These are phyloP conservation scores for Agelas oroides DNA, from an alignment of 37 sponge, comb jelly and placozoan species.

Conservation along the genomic window DNA sequence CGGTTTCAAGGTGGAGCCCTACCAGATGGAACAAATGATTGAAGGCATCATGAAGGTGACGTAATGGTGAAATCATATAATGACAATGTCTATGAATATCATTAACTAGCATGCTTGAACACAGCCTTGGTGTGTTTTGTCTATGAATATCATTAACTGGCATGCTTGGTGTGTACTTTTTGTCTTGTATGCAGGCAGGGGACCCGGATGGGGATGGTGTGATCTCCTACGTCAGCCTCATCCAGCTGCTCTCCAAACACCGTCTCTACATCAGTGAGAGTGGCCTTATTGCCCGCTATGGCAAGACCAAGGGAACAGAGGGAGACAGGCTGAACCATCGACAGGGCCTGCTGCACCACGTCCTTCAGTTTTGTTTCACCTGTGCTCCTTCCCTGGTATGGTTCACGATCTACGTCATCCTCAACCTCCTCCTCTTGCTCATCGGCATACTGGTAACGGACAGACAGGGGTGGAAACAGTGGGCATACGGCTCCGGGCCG, in stretches of 20 bases:
- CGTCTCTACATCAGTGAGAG: conserved; percentile 76
- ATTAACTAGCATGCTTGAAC: no score
- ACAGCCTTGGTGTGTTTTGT: no score
- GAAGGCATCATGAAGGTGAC: conserved; percentile 59
- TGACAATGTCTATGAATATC: no score
- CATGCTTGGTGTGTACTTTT: no score
- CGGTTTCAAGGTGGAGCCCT: conserved; percentile 37
- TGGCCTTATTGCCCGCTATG: conserved; percentile 65
- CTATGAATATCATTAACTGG: no score
- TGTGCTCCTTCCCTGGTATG: conserved; percentile 16
- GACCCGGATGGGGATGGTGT: conserved; percentile 32
- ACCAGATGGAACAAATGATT: conserved; percentile 64
- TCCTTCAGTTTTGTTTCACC: conserved; percentile 12
- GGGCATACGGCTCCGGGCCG: conserved; percentile 53
- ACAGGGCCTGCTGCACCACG: not conserved
- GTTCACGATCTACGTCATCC: conserved; percentile 30
- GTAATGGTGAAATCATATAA: no score
- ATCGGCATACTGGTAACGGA: conserved; percentile 19
- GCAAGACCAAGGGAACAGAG: conserved; percentile 49
- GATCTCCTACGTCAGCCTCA: conserved; percentile 51
- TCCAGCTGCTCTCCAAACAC: conserved; percentile 57
- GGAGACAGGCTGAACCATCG: not conserved
- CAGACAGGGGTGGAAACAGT: conserved; percentile 21
- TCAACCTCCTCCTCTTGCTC: conserved; percentile 38
- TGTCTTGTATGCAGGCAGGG: no score